Percentiles rank a stretch among this genome's conserved stretches.
These are phyloP conservation scores for Paradisaea rubra DNA, from an alignment of 2,113 vertebrate genomes.

Conservation along the genomic window DNA sequence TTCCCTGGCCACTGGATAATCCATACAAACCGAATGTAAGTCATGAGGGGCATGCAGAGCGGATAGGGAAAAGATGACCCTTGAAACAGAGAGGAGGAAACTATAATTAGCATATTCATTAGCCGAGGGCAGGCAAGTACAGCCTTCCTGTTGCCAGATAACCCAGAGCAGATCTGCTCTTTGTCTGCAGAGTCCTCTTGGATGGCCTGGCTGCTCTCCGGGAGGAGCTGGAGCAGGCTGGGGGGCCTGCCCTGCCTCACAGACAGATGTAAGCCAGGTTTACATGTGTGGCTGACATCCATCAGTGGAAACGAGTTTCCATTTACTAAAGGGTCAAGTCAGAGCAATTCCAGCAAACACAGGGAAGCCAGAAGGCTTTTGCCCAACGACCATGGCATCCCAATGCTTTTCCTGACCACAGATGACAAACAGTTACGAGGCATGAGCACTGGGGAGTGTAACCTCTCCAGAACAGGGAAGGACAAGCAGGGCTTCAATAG, in stretches of 20 bases:
- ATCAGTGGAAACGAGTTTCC: background rate
- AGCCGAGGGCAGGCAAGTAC: background rate
- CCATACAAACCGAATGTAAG: background rate
- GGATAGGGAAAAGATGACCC: background rate
- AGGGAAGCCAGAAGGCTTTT: background rate
- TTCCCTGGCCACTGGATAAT: background rate
- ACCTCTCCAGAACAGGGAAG: background rate
- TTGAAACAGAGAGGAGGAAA: background rate
- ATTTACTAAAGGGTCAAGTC: background rate
- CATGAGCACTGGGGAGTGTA: background rate
- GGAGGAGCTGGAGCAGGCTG: background rate
- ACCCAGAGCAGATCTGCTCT: background rate
- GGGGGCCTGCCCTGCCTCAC: background rate
- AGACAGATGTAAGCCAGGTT: constrained; percentile 14
- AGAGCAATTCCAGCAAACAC: background rate
- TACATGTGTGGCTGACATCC: background rate
- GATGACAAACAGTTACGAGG: background rate
- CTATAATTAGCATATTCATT: background rate
- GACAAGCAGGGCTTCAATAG: background rate
- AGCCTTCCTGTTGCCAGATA: background rate
- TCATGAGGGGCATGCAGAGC: background rate
- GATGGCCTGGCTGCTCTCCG: background rate
- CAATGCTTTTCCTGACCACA: background rate
- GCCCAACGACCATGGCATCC: background rate
- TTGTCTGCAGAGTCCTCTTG: background rate